Conservation (phyloP, 2,113 vertebrate species). For the Acanthochromis polyacanthus region DNA sequence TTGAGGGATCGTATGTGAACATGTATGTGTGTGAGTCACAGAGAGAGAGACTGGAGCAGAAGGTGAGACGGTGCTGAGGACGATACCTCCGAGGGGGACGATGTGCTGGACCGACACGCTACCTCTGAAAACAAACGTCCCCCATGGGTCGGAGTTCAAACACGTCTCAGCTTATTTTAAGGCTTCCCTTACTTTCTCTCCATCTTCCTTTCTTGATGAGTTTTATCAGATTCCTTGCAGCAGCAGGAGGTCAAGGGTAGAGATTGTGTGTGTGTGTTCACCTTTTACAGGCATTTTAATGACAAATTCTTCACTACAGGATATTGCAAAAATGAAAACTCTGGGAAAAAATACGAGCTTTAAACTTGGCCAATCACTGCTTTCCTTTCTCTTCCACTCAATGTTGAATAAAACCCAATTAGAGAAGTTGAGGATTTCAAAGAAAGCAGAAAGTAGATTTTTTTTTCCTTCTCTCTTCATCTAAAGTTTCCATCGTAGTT, state of each 20-base stretch:
- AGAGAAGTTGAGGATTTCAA: conserved; percentile 67
- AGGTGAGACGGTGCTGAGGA: conserved; percentile 44
- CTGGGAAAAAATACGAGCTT: background rate
- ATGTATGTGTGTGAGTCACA: conserved; percentile 36
- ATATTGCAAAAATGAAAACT: conserved; percentile 15
- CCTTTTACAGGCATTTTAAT: conserved; percentile 3
- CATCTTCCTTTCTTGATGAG: conserved; percentile 2
- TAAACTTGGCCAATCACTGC: conserved; percentile 35
- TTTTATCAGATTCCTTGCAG: conserved; percentile 47
- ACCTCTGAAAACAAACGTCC: conserved; percentile 67
- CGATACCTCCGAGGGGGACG: conserved; percentile 54
- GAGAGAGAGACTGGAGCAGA: conserved; percentile 41
- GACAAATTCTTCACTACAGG: conserved; percentile 14
- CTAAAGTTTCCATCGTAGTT: conserved; percentile 53
- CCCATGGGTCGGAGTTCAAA: conserved; percentile 58
- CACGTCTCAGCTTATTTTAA: conserved; percentile 51
- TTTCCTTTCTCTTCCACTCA: conserved; percentile 43
- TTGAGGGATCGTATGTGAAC: conserved; percentile 40
- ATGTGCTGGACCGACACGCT: conserved; percentile 30
- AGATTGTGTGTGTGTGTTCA: background rate
- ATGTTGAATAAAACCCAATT: conserved; percentile 69
- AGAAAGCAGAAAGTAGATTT: conserved; percentile 46
- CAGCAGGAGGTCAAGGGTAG: background rate
- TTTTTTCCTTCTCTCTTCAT: conserved; percentile 19
- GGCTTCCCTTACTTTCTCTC: conserved; percentile 22